Evolutionary conservation across 2,888 invertebrate species (phyloP).

Genomic region (Achlya flavicornis): DNA sequence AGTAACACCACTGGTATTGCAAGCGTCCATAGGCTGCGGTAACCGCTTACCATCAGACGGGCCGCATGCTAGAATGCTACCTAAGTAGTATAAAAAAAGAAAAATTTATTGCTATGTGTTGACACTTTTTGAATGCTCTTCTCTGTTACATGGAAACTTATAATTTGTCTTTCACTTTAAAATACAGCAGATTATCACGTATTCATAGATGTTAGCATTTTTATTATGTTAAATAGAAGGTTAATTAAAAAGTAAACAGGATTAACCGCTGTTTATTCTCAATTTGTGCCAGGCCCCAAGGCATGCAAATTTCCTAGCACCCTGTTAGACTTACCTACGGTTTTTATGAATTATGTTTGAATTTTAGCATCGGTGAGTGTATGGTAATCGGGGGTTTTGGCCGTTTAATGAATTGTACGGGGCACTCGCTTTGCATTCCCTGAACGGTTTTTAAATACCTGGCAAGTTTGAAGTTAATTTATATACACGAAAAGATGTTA

Average conservation of each 20-base stretch:
- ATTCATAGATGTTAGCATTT: too few relatives aligned
- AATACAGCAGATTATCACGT: too few relatives aligned
- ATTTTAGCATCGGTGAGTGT: slow-evolving; percentile 32
- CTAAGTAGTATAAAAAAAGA: too few relatives aligned
- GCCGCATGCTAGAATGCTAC: too few relatives aligned
- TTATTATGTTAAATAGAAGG: background rate
- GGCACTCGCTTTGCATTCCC: background rate
- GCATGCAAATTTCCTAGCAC: slow-evolving; percentile 40
- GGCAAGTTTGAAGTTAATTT: background rate
- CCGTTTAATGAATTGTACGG: slow-evolving; percentile 9
- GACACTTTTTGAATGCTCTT: too few relatives aligned
- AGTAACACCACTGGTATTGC: too few relatives aligned
- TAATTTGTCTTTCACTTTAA: too few relatives aligned
- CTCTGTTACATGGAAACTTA: too few relatives aligned
- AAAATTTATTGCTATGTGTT: too few relatives aligned
- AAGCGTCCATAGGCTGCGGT: too few relatives aligned
- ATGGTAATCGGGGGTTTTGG: slow-evolving; percentile 3
- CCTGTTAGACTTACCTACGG: slow-evolving; percentile 27
- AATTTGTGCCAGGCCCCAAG: slow-evolving; percentile 23
- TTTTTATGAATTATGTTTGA: slow-evolving; percentile 54
- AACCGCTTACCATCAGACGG: too few relatives aligned
- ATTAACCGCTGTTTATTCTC: background rate
- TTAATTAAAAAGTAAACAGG: background rate
- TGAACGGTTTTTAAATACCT: slow-evolving; percentile 3
- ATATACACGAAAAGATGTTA: background rate